Percentiles rank a stretch among this genome's conserved stretches.
Conservation (phyloP, 2,888 invertebrate species). For the Troilus luridus region DNA sequence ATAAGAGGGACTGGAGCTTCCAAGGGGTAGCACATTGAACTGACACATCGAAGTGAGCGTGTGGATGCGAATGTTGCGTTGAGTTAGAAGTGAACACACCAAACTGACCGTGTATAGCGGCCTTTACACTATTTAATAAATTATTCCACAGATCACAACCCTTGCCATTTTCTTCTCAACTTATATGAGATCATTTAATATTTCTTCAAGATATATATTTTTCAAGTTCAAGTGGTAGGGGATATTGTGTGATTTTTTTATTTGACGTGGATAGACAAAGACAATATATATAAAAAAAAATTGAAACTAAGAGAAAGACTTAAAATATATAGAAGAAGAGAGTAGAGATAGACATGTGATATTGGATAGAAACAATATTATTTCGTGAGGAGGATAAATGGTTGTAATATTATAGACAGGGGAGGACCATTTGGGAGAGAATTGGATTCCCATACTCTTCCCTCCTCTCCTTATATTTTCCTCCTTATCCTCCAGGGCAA, state of each 20-base stretch:
- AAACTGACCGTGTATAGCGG: too few species aligned
- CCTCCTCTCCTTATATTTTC: background rate
- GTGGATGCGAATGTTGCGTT: too few species aligned
- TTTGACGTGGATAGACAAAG: background rate
- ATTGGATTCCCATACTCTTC: background rate
- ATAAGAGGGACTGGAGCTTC: too few species aligned
- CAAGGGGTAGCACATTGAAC: too few species aligned
- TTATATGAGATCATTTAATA: too few species aligned
- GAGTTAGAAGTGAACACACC: too few species aligned
- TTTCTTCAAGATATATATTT: too few species aligned
- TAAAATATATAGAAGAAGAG: background rate
- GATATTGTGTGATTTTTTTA: background rate
- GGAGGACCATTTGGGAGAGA: background rate
- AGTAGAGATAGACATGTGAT: background rate
- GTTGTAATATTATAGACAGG: slow-evolving; percentile 28
- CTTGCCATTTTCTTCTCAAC: too few species aligned
- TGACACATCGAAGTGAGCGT: too few species aligned
- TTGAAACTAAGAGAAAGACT: background rate
- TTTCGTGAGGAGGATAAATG: slow-evolving; percentile 26
- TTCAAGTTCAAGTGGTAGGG: too few species aligned
- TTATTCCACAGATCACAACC: too few species aligned
- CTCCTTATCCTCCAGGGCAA: background rate
- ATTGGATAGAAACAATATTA: slow-evolving; percentile 35
- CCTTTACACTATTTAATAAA: too few species aligned
- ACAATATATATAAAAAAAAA: background rate